Conservation (phyloP, 2,888 invertebrate species). For the Drosophila anomalata region DNA sequence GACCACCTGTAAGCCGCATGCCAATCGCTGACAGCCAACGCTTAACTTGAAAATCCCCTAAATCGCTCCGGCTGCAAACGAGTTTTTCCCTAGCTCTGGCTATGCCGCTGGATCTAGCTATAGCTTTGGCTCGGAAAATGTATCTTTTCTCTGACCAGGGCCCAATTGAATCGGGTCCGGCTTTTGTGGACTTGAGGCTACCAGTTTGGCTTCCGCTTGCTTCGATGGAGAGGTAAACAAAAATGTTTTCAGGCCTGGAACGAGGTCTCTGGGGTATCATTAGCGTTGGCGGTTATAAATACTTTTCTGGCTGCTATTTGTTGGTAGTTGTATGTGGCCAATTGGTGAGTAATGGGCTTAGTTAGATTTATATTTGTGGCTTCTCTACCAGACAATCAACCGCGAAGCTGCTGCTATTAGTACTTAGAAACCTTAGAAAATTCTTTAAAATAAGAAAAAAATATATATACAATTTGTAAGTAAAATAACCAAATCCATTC, state of each 20-base stretch:
- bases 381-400: neutral
- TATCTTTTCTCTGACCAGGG: conserved; percentile 25
- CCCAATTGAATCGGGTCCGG: conserved; percentile 31
- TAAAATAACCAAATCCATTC: neutral
- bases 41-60: conserved; percentile 72
- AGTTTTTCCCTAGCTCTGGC: conserved; percentile 24
- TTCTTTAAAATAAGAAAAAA: neutral
- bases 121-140: conserved; percentile 3
- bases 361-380: conserved; percentile 26
- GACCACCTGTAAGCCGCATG: conserved; percentile 74
- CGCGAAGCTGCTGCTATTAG: neutral
- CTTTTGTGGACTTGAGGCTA: conserved; percentile 39
- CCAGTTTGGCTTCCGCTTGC: conserved; percentile 33
- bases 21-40: conserved; percentile 74
- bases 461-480: too few species aligned
- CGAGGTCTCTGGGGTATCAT: conserved; percentile 48
- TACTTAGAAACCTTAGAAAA: neutral
- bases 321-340: conserved; percentile 21
- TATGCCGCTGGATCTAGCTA: conserved; percentile 3
- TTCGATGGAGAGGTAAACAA: conserved; percentile 50
- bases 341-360: conserved; percentile 35
- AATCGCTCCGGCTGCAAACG: conserved; percentile 57
- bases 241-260: conserved; percentile 48
- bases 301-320: conserved; percentile 32
- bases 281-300: conserved; percentile 48